Conservation (phyloP, 2,113 vertebrate genomes). For the Cottus gobio region DNA sequence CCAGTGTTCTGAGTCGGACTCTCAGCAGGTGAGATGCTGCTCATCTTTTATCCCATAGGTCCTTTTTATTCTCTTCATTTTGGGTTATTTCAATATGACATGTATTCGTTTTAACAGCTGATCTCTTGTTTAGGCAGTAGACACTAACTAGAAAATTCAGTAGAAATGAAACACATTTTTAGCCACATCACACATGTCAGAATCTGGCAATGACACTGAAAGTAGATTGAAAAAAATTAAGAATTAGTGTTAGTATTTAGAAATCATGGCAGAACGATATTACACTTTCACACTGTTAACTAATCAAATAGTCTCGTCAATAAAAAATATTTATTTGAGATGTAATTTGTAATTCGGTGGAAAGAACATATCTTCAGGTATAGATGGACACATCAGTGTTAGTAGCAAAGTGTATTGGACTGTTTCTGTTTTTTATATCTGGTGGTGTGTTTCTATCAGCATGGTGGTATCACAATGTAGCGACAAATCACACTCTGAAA, state of each 20-base stretch:
- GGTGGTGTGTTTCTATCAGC: neutral
- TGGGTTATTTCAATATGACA: neutral
- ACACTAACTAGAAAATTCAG: no score
- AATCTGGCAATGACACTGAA: neutral
- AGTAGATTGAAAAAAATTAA: neutral
- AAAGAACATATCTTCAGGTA: no score
- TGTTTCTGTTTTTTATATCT: neutral
- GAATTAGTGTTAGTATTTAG: neutral
- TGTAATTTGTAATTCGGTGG: neutral
- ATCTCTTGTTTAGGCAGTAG: no score
- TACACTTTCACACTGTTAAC: neutral
- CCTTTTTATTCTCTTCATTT: neutral
- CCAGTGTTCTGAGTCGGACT: neutral
- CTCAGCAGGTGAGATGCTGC: constrained; percentile 33
- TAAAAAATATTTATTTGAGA: neutral
- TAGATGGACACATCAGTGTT: neutral
- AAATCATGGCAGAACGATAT: neutral
- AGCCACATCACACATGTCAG: neutral
- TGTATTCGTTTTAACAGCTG: no score
- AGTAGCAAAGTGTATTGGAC: neutral
- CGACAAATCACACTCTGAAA: no score
- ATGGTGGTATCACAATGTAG: neutral
- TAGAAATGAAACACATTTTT: no score
- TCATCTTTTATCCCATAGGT: neutral
- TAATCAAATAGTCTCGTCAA: no score